Conservation (phyloP, 2,888 invertebrate species). For the Xiphydria camelus region DNA sequence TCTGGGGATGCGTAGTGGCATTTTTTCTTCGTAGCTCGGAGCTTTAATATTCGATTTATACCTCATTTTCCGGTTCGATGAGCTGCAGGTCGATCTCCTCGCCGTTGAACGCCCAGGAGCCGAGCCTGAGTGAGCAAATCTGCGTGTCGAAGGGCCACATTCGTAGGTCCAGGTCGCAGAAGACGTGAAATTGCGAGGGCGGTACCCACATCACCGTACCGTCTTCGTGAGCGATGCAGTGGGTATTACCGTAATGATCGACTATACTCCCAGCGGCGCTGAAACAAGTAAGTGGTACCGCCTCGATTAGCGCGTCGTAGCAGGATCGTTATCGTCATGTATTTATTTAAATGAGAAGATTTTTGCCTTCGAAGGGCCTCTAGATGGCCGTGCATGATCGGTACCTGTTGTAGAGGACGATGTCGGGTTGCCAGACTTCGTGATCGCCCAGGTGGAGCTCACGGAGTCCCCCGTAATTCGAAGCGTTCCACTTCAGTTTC, state of each 20-base stretch:
- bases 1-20: too few relatives aligned
- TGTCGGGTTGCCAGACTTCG: constrained; percentile 80
- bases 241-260: constrained; percentile 65
- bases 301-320: too few relatives aligned
- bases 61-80: constrained; percentile 28
- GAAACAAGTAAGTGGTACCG: too few relatives aligned
- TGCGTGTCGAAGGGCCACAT: constrained; percentile 80
- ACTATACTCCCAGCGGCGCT: constrained; percentile 66
- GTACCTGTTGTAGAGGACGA: constrained; percentile 71
- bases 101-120: constrained; percentile 72
- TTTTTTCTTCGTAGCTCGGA: background rate
- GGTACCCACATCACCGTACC: constrained; percentile 70
- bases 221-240: constrained; percentile 59
- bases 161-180: constrained; percentile 68
- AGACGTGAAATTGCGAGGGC: constrained; percentile 68
- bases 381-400: too few relatives aligned
- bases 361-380: too few relatives aligned
- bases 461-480: constrained; percentile 68
- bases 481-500: constrained; percentile 73
- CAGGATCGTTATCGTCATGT: too few relatives aligned
- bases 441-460: constrained; percentile 67
- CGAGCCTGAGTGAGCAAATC: constrained; percentile 68
- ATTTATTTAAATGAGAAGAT: too few relatives aligned
- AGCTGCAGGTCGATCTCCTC: constrained; percentile 62
- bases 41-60: constrained; percentile 15